phyloP scores from a whole-genome alignment of 1,140 invertebrate species.

The Protaetia brevitarsis region DNA sequence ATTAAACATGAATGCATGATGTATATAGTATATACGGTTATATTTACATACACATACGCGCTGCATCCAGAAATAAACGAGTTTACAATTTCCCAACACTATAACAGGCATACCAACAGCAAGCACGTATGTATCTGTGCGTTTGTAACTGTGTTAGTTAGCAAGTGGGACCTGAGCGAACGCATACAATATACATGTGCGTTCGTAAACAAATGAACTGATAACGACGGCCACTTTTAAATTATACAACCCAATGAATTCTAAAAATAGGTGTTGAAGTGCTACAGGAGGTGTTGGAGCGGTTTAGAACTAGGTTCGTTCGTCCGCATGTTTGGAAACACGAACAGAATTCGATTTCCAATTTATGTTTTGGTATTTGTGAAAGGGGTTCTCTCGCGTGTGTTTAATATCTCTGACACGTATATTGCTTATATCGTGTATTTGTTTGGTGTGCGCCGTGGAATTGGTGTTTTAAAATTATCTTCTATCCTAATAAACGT shows the following conservation, averaged over 20 bases:
- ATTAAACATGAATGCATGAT: too few species aligned
- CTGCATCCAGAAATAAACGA: conserved; percentile 4
- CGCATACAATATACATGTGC: too few species aligned
- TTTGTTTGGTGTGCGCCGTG: too few species aligned
- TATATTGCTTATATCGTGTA: not conserved
- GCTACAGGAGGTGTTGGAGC: not conserved
- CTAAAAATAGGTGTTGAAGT: conserved; percentile 14
- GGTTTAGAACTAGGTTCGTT: not conserved
- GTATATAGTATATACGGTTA: not conserved
- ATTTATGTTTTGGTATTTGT: not conserved
- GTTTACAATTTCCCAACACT: conserved; percentile 14
- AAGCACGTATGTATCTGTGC: too few species aligned
- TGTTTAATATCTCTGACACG: not conserved
- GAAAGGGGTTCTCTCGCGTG: not conserved
- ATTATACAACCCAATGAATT: conserved; percentile 15
- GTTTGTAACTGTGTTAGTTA: too few species aligned
- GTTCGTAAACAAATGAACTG: conserved; percentile 8
- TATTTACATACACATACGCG: not conserved
- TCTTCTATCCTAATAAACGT: too few species aligned
- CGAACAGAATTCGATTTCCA: not conserved
- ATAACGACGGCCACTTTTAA: conserved; percentile 14
- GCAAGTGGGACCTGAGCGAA: too few species aligned
- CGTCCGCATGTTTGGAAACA: not conserved
- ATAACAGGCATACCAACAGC: not conserved
- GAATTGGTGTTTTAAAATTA: too few species aligned